Percentiles rank a stretch among this genome's conserved stretches.
phyloP scores from a whole-genome alignment of 2,888 invertebrate genomes.

The Chironomus riparius region DNA sequence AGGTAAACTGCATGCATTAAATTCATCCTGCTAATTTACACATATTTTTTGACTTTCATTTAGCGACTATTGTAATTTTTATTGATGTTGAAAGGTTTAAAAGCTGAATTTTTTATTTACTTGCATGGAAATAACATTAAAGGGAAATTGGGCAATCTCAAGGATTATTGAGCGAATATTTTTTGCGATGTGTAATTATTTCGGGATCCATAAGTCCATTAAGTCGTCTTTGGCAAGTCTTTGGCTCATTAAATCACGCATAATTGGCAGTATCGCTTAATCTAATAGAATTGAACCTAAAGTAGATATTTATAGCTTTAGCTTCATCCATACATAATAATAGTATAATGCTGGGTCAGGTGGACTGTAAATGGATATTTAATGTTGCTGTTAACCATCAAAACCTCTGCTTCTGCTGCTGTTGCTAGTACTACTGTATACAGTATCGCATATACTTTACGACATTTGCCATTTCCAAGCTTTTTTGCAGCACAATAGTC shows the following conservation, averaged over 20 bases:
- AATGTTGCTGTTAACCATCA: conserved; percentile 21
- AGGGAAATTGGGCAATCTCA: too few species aligned
- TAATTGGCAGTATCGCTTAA: too few species aligned
- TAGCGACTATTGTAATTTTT: too few species aligned
- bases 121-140: too few species aligned
- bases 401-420: not conserved
- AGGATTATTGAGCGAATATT: too few species aligned
- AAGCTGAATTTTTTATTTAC: too few species aligned
- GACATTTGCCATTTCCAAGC: not conserved
- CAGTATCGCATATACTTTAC: not conserved
- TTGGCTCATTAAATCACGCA: not conserved
- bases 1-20: not conserved
- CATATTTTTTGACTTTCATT: not conserved
- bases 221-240: not conserved
- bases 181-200: too few species aligned
- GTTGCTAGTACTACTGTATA: too few species aligned
- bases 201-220: not conserved
- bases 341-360: not conserved
- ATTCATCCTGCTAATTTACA: not conserved
- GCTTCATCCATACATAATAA: not conserved
- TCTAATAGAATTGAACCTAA: not conserved
- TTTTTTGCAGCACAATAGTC: not conserved
- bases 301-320: not conserved
- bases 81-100: too few species aligned
- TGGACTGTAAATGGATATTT: conserved; percentile 22